Conservation (phyloP, 2,797 vertebrate species). For the Ambastaia sidthimunki region DNA sequence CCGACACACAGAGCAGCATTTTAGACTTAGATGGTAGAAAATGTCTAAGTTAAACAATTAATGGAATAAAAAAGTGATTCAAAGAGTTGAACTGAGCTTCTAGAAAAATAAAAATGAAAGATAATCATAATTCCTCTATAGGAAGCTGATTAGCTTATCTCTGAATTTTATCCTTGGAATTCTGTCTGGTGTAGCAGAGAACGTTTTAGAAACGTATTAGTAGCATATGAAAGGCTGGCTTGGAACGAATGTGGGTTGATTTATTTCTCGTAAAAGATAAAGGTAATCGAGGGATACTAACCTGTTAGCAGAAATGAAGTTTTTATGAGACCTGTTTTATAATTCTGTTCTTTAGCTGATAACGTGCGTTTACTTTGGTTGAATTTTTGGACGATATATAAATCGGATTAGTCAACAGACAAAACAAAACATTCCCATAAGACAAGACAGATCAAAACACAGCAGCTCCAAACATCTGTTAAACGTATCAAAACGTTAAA, state of each 20-base stretch:
- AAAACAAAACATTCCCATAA: conserved; percentile 45
- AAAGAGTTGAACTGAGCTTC: too few relatives aligned
- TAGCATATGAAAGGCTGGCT: neutral
- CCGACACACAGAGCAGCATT: neutral
- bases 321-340: neutral
- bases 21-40: neutral
- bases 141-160: neutral
- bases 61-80: too few relatives aligned
- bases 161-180: conserved; percentile 7
- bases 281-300: neutral
- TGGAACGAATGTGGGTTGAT: neutral
- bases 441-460: neutral
- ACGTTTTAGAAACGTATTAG: neutral
- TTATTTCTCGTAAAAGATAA: neutral
- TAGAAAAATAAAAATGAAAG: neutral
- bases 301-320: neutral
- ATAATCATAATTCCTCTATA: neutral
- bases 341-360: neutral
- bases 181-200: neutral
- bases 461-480: neutral
- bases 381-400: neutral
- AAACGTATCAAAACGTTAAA: neutral
- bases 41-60: neutral
- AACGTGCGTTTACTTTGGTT: neutral
- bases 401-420: conserved; percentile 23